Evolutionary conservation across 2,888 invertebrate species (phyloP), one percentile per base, ranked within the genome.

Genomic region (Lithodes maja): DNA sequence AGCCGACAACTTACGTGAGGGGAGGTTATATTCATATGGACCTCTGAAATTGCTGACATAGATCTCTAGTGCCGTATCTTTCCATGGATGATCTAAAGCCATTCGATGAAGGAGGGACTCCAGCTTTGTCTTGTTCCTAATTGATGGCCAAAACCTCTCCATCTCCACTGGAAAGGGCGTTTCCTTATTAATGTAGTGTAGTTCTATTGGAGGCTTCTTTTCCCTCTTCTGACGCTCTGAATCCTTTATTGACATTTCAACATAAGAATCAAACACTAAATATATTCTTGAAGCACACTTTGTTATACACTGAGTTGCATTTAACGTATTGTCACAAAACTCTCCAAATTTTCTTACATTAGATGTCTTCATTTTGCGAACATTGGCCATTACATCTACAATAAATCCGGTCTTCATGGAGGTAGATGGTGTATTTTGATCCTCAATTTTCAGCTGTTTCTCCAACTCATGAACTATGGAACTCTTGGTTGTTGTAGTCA

Each of bases 11-110:
- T 55, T 61, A 2, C 81, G 17, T 81, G 81, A 81, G 3, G 81
- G 61, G 12, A 55, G 81, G 61, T 7, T 61, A 3, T 12, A 81
- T 12, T 81, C 81, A 81, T 55, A 61, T 3, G 81, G 81, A 81
- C 61, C 81, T 81, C 33, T n/a, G 61, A 81, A 54, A 55, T 55
- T 81, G 7, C 61, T 77, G 77, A 77, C 77, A 33, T 7, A 12
- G 33, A 17, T 77, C 77, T 77, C 15, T 17, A 33, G 77, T 77
- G 15, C 77, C 7, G 17, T 17, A 17, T 15, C 2, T 77, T 77
- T 77, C 77, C 77, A 77, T 77, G 77, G 33, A 77, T 77, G 33
- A 77, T 77, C 77, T 77, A 77, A 17, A 33, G 77, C 77, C 77
- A 33, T 33, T 17, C 33, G 33, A 2, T 77, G 77, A 2, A 77